A percentile compares a stretch with the other conserved stretches of the same genome.
Conservation (phyloP, 2,888 invertebrate genomes). For the Sarcophaga variegata region DNA sequence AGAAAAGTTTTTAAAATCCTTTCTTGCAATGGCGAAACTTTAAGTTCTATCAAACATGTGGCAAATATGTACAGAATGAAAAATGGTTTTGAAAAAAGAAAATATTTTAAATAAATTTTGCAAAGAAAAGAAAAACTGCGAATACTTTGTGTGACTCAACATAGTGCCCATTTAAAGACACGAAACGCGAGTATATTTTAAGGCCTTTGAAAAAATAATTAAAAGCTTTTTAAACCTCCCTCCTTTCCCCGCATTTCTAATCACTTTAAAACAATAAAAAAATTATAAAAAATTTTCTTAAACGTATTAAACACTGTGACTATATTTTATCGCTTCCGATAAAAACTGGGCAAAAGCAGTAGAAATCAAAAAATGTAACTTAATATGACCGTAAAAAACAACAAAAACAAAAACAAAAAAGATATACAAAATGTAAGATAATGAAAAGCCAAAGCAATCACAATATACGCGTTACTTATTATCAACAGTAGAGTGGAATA, state of each 20-base stretch:
- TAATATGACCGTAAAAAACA: conserved; percentile 55
- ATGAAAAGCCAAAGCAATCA: conserved; percentile 19
- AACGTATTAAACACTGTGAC: conserved; percentile 18
- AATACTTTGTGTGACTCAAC: no score
- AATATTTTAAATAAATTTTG: no score
- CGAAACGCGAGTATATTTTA: no score
- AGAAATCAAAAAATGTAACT: conserved; percentile 57
- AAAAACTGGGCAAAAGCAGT: conserved; percentile 30
- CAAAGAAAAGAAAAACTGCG: no score
- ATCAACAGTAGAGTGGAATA: neutral
- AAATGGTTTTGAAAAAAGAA: no score
- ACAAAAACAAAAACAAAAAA: neutral
- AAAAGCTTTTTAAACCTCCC: neutral
- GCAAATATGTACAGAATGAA: no score
- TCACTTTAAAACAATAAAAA: neutral
- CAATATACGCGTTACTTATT: neutral
- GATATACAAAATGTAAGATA: neutral
- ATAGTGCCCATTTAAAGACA: no score
- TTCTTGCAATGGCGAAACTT: no score
- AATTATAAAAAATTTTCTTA: neutral
- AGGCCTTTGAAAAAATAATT: neutral
- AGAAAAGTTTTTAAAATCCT: no score
- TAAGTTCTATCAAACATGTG: no score
- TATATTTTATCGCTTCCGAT: conserved; percentile 43
- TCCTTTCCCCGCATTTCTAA: neutral